Evolutionary conservation across 2,888 invertebrate species (phyloP), one percentile per base, ranked within the genome.

Genomic region (Hesperia comma): DNA sequence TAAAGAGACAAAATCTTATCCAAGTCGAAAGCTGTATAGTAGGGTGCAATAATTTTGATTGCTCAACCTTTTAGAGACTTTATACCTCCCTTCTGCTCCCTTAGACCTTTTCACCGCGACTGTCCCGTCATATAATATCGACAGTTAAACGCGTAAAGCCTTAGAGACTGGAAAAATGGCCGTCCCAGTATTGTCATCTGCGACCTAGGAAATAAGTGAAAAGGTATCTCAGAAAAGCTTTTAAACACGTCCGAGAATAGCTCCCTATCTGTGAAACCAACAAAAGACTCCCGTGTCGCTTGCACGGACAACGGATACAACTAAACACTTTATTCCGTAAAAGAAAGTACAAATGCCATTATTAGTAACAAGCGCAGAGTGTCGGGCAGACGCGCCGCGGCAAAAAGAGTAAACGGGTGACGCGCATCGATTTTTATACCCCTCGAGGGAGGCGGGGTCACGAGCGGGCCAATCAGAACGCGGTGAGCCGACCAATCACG

Each of bases 391-490:
- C 83, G 86, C 87, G 85, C 77, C 84, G 82, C 72, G 74, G 81
- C 84, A 89, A 90, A 90, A 92, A 88, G 87, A 90, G 81, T 77
- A 82, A 72, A 77, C 72, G 68, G 72, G 75, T 75, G 72, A 73
- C 76, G 79, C 78, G 86, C 91, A 92, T 92, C 88, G 92, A 92
- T 92, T 92, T 92, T 92, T 92, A 91, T 92, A 90, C 83, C 86
- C 86, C 84, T 82, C 77, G 71, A 73, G 81, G 77, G 89, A 83
- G 91, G 91, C 88, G 90, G 90, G 88, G 89, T 88, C 84, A 82
- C 67, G 83, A 81, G 82, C 76, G 81, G 75, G 88, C 91, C 91
- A 91, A 91, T 90, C 88, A 84, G 81, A 71, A 82, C 85, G 87
- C 86, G 88, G 88, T 85, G 87, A 86, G 82, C 86, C 87, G 79